Conservation (phyloP, 2,888 invertebrate species). For the Eilema caniola region DNA sequence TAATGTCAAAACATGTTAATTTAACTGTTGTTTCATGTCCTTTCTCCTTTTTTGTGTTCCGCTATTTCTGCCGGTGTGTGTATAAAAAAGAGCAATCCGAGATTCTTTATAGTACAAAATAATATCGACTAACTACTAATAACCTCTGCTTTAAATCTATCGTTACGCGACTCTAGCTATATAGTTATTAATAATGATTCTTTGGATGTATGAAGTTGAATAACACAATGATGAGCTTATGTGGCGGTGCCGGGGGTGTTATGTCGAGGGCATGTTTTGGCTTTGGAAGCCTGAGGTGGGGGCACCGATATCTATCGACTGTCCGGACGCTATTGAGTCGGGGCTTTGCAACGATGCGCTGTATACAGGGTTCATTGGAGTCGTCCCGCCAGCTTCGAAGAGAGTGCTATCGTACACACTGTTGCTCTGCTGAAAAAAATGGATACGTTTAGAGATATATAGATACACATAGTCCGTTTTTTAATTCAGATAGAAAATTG, state of each 20-base stretch:
- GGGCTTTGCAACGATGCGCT: conserved; percentile 91
- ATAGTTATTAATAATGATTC: conserved; percentile 52
- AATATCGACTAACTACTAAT: conserved; percentile 47
- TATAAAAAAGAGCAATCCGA: conserved; percentile 37
- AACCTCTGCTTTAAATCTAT: conserved; percentile 45
- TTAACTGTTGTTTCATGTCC: no score
- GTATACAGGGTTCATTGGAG: conserved; percentile 89
- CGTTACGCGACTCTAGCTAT: conserved; percentile 46
- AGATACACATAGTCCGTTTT: no score
- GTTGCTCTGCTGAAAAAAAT: conserved; percentile 86
- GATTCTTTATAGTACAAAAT: conserved; percentile 50
- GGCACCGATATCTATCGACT: conserved; percentile 76
- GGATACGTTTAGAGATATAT: not conserved
- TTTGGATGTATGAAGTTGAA: conserved; percentile 49
- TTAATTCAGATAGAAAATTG: no score
- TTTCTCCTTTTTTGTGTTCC: no score
- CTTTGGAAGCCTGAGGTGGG: conserved; percentile 60
- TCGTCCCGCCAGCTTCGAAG: conserved; percentile 89
- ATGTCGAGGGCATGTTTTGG: conserved; percentile 76
- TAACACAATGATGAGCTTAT: conserved; percentile 50
- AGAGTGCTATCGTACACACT: conserved; percentile 91
- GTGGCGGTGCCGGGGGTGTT: conserved; percentile 59
- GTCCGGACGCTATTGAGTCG: conserved; percentile 89
- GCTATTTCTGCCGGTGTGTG: no score
- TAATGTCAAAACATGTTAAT: no score